phyloP scores from a whole-genome alignment of 2,113 vertebrate genomes.

The Boulengerochromis microlepis region DNA sequence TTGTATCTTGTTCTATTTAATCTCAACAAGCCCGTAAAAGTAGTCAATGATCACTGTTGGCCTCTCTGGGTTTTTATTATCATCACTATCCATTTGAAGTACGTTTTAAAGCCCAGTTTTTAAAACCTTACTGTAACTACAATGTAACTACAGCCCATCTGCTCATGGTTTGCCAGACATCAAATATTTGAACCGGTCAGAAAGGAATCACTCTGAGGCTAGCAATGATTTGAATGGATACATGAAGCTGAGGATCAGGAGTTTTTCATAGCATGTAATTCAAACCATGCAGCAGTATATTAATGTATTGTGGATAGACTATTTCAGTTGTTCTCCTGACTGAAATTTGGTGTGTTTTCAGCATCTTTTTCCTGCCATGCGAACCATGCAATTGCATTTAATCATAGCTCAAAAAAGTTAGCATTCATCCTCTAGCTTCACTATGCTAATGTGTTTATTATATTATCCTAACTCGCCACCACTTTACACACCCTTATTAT shows the following conservation, averaged over 20 bases:
- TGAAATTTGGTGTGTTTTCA: not conserved
- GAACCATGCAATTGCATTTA: accelerated
- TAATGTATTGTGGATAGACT: not conserved
- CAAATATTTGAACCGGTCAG: accelerated
- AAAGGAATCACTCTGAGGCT: not conserved
- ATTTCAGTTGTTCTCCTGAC: not conserved
- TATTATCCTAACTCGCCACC: accelerated
- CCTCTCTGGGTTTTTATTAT: not conserved
- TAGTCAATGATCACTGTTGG: accelerated
- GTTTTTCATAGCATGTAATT: not conserved
- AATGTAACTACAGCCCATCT: not conserved
- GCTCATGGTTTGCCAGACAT: not conserved
- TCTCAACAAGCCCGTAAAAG: not conserved
- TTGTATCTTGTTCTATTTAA: not conserved
- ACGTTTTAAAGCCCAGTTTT: not conserved
- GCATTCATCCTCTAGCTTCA: not conserved
- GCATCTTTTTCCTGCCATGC: not conserved
- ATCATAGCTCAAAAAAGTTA: not conserved
- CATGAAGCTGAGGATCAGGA: not conserved
- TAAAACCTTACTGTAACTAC: not conserved
- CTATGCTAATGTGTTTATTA: not conserved
- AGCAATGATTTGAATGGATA: not conserved
- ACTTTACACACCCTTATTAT: not conserved
- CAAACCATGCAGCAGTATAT: not conserved
- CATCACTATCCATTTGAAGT: not conserved